A percentile compares a stretch with the other conserved stretches of the same genome.
Conservation (phyloP, 2,113 vertebrate genomes). For the Crotalus tigris region DNA sequence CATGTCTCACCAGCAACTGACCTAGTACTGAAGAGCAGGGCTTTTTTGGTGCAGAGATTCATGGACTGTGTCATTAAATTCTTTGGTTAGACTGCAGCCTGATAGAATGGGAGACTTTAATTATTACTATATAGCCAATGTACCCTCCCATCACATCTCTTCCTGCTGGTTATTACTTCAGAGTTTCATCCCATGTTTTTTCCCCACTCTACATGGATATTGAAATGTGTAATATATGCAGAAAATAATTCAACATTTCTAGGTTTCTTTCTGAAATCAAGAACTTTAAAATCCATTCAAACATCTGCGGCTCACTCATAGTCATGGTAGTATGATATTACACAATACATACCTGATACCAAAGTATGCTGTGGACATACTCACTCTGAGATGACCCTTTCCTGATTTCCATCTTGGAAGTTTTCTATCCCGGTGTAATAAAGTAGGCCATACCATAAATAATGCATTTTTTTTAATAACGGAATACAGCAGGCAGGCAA, state of each 20-base stretch:
- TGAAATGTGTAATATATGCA: neutral
- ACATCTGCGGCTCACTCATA: neutral
- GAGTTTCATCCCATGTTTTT: neutral
- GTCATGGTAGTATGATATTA: neutral
- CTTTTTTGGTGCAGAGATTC: neutral
- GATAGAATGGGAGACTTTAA: neutral
- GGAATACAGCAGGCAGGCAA: neutral
- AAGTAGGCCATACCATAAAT: neutral
- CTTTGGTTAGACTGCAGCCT: neutral
- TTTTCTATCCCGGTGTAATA: neutral
- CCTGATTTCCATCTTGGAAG: neutral
- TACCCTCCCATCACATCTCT: neutral
- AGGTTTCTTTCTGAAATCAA: neutral
- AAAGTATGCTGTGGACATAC: neutral
- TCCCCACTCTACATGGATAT: neutral
- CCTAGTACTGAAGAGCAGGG: neutral
- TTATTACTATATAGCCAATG: neutral
- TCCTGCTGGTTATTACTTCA: neutral
- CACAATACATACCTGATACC: neutral
- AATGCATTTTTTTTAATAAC: neutral
- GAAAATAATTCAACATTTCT: neutral
- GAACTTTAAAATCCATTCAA: neutral
- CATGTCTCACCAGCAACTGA: neutral
- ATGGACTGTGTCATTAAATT: neutral
- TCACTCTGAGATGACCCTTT: neutral